phyloP scores from a whole-genome alignment of 2,888 invertebrate species.

The Stegophylla sp. region DNA sequence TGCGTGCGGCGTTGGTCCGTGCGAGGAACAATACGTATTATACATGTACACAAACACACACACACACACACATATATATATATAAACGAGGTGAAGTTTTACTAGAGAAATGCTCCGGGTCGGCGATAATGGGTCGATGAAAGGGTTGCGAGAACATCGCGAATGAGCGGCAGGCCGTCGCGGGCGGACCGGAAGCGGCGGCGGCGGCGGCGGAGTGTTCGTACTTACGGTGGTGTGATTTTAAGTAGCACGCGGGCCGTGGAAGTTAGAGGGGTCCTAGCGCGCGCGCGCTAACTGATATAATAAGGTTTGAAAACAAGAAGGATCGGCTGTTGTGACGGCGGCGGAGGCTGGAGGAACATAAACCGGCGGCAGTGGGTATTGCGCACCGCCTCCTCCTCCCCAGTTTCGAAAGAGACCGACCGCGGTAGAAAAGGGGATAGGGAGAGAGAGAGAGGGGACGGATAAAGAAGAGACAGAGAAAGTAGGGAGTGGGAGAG shows the following conservation, averaged over 20 bases:
- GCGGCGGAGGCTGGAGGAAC: neutral
- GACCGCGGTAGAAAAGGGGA: no score
- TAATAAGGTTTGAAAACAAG: slow-evolving; percentile 36
- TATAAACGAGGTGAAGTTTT: slow-evolving; percentile 11
- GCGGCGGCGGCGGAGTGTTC: neutral
- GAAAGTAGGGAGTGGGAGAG: neutral
- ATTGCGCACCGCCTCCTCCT: no score
- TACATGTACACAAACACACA: no score
- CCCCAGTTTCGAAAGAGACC: no score
- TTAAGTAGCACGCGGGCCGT: slow-evolving; percentile 41
- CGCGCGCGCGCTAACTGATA: slow-evolving; percentile 2
- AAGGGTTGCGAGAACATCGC: slow-evolving; percentile 39
- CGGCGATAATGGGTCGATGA: slow-evolving; percentile 46
- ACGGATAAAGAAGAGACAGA: neutral
- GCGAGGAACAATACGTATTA: neutral
- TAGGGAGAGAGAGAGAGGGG: neutral
- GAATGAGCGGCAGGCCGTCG: no score
- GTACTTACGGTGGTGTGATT: slow-evolving; percentile 51
- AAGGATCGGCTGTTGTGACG: no score
- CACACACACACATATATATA: no score
- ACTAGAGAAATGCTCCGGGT: neutral
- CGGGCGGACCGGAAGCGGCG: no score
- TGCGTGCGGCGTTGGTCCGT: neutral
- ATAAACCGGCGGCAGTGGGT: neutral
- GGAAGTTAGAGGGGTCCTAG: neutral